A percentile compares a stretch with the other conserved stretches of the same genome.
phyloP scores from a whole-genome alignment of 2,113 vertebrate genomes.

The Quiscalus mexicanus region DNA sequence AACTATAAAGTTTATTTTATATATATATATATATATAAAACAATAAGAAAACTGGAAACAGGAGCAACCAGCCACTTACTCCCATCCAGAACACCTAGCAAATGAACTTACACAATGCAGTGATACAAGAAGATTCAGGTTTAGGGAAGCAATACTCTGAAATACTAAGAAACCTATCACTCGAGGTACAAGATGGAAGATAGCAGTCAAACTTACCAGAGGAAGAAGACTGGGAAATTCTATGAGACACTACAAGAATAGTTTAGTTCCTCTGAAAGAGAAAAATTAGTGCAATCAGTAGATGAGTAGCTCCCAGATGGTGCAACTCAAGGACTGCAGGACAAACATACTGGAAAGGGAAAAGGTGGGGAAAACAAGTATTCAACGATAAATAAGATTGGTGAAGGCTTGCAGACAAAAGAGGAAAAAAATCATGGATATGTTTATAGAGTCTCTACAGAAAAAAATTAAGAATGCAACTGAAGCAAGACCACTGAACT shows the following conservation, averaged over 20 bases:
- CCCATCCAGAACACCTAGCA: neutral
- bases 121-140: neutral
- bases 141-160: neutral
- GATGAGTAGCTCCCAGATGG: neutral
- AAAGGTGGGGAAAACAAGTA: neutral
- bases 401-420: neutral
- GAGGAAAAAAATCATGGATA: neutral
- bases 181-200: neutral
- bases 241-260: slow-evolving; percentile 7
- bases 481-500: neutral
- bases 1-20: neutral
- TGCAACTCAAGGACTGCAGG: neutral
- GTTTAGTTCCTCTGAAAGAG: slow-evolving; percentile 48
- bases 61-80: neutral
- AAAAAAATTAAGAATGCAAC: neutral
- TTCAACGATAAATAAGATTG: neutral
- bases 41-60: neutral
- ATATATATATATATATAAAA: neutral
- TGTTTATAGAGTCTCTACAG: neutral
- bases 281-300: slow-evolving; percentile 24
- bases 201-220: slow-evolving; percentile 10
- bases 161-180: neutral
- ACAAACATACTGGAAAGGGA: neutral
- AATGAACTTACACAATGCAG: neutral
- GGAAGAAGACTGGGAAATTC: slow-evolving; percentile 19